Evolutionary conservation across 2,888 invertebrate genomes (phyloP).

Genomic region (Chalcis sispes): DNA sequence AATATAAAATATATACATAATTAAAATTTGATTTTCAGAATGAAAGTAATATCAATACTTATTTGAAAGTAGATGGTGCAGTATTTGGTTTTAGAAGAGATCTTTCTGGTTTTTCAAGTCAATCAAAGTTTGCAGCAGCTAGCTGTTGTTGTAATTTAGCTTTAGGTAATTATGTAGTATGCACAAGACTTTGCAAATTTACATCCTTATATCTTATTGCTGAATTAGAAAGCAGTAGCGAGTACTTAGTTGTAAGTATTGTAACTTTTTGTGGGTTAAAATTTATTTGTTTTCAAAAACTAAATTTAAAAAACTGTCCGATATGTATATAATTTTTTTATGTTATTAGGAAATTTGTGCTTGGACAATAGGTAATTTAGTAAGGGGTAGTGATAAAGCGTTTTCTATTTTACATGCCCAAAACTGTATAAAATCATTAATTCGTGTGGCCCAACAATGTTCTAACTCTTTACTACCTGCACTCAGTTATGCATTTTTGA

Average conservation of each 20-base stretch:
- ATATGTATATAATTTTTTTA: background rate
- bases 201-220: slow-evolving; percentile 77
- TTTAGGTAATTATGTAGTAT: slow-evolving; percentile 76
- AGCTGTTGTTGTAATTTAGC: slow-evolving; percentile 80
- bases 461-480: slow-evolving; percentile 64
- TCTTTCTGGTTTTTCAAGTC: slow-evolving; percentile 76
- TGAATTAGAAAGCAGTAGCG: slow-evolving; percentile 71
- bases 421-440: slow-evolving; percentile 66
- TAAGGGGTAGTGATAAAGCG: slow-evolving; percentile 64
- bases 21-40: slow-evolving; percentile 71
- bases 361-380: slow-evolving; percentile 74
- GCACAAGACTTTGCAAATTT: slow-evolving; percentile 75
- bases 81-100: slow-evolving; percentile 78
- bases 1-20: background rate
- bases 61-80: slow-evolving; percentile 75
- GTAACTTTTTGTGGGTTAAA: background rate
- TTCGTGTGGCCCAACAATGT: slow-evolving; percentile 63
- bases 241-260: slow-evolving; percentile 66
- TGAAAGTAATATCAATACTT: slow-evolving; percentile 71
- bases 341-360: slow-evolving; percentile 68
- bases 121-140: slow-evolving; percentile 77
- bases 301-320: background rate
- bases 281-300: slow-evolving; percentile 5
- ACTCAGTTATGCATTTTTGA: slow-evolving; percentile 67
- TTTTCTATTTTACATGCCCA: slow-evolving; percentile 71